Base-by-base conservation (phyloP, 1,140 invertebrate species). In the Ips typographus region DNA sequence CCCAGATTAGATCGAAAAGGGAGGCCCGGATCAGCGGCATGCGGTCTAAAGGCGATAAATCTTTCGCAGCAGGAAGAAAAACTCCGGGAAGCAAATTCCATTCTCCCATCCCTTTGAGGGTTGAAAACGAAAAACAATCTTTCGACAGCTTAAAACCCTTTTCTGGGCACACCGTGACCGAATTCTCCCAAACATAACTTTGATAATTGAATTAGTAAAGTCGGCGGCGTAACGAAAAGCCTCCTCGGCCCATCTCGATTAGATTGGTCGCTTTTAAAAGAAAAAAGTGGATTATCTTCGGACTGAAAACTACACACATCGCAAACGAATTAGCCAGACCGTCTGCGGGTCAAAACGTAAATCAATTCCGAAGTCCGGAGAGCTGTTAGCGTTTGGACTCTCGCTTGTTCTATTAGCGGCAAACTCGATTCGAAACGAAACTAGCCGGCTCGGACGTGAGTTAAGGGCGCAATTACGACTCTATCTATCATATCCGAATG, bases 21-120 rank as follows among this genome's bases (percentile, higher is more conserved):
- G 65, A 66, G 59, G 47, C 65, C 65, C 1, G 65, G 65, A 66
- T 66, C 65, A 47, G 55, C 65, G 55, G 65, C 65, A 58, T 66
- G 65, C 65, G 65, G 65, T 66, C 65, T 59, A 44, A 59, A 6
- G 56, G 56, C 65, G 55, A 66, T 66, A 66, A 66, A 66, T 66
- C 65, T 66, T 58, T 57, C 22, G 44, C 36, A 5, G 52, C 51
- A 7, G 60, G 6, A 36, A 37, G 47, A 60, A 60, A 60, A 60
- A 22, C 22, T 22, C 22, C n/a, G 52, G 36, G 52, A 3, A 49
- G 44, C 1, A 49, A 49, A 49, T 8, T 49, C 44, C 44, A 1
- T 49, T 49, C 22, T 1, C 44, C 22, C 44, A 49, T 8, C 7
- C 7, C 44, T 8, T 49, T 49, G 22, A 49, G 7, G 44, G 44